phyloP scores from a whole-genome alignment of 2,888 invertebrate species.

The Metalampra italica region DNA sequence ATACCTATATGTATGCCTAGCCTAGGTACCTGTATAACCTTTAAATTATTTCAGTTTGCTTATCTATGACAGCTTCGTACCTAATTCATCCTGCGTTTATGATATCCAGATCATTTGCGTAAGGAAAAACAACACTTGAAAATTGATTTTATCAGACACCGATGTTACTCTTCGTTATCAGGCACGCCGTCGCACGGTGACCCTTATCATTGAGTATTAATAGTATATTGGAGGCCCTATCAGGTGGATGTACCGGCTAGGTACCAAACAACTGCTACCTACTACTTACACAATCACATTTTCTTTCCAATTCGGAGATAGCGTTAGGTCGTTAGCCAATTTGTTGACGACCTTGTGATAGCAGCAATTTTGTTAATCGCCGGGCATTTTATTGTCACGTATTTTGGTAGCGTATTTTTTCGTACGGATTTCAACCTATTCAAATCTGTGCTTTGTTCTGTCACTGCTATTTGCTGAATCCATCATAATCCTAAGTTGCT shows the following conservation, averaged over 20 bases:
- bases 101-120: too few species aligned
- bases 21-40: too few species aligned
- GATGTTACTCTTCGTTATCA: background rate
- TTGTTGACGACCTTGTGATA: constrained; percentile 10
- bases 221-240: constrained; percentile 4
- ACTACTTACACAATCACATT: background rate
- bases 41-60: too few species aligned
- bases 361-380: background rate
- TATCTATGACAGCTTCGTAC: too few species aligned
- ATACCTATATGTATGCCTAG: too few species aligned
- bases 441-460: too few species aligned
- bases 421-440: too few species aligned
- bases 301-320: background rate
- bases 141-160: too few species aligned
- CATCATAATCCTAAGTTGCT: too few species aligned
- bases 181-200: background rate
- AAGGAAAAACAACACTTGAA: too few species aligned
- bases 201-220: constrained; percentile 1
- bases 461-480: too few species aligned
- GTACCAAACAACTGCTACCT: background rate
- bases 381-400: constrained; percentile 3
- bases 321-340: background rate
- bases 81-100: too few species aligned
- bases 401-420: background rate
- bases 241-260: background rate